Evolutionary conservation across 2,888 invertebrate species (phyloP), one percentile per base, ranked within the genome.

Genomic region (Chaitophorus viminalis): DNA sequence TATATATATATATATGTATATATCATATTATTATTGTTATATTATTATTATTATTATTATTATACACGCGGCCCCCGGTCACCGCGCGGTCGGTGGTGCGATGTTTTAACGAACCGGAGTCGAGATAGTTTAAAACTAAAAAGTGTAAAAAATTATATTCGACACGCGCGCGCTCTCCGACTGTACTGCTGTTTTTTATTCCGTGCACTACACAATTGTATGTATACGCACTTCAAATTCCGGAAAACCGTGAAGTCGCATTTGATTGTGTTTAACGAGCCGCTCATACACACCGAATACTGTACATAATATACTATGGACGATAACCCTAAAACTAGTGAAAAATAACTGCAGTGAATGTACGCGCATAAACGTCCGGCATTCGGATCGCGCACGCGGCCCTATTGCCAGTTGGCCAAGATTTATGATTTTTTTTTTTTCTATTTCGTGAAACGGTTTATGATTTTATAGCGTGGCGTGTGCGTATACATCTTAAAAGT

Each of bases 231-330:
- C 11, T 83, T 36, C 60, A 60, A 75, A 83, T 83, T 83, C 83
- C 83, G 83, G 83, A 76, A 84, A 75, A 84, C 60, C 31, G 83
- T 84, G 83, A 84, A 84, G 52, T 85, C 84, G 46, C 29, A 77
- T 85, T 52, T 74, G 87, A 87, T 87, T 87, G 87, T 72, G 87
- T 81, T 87, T 87, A 87, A 87, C 87, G 87, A 87, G 74, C 87
- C 81, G 87, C 78, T 4, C 21, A n/a, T n/a, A n/a, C 76, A 29
- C 68, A 8, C 68, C 29, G 68, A 46, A 46, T 25, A 5, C 21
- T 9, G 21, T 60, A 3, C 3, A 11, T n/a, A n/a, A n/a, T n/a
- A n/a, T n/a, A n/a, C n/a, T n/a, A n/a, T n/a, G n/a, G 2, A 8
- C 11, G 70, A 70, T 29, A 70, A 29, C 14, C n/a, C 25, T 60